Base-by-base conservation (phyloP, 2,113 vertebrate genomes). In the Reinhardtius hippoglossoides region DNA sequence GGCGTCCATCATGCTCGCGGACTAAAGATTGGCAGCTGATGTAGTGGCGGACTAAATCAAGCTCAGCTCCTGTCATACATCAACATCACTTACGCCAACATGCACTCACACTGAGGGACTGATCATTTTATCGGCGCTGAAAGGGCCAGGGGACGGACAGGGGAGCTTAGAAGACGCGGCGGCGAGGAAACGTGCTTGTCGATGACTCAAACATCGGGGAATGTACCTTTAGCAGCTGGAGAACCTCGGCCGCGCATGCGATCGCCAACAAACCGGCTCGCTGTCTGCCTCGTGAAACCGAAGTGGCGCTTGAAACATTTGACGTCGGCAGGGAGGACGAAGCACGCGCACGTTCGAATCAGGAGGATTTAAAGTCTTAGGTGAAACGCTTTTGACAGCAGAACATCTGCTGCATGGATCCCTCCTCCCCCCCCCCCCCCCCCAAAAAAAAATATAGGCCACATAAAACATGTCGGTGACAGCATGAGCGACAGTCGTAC, bases 41-140 rank as follows among this genome's bases (percentile, higher is more conserved):
- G 88, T 10, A 89, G 84, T 87, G 37, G 1, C 35, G 40, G 82
- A 89, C 77, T 92, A 86, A 91, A 93, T 93, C 78, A 91, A 93
- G 86, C 81, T 75, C 86, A 62, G 83, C 86, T 78, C 50, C 65
- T 56, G 76, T 71, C 89, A 91, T 90, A 85, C 78, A 91, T 93
- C 92, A 92, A 74, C 68, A 85, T 92, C 90, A 87, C 78, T 88
- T 81, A 88, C 67, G 50, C 76, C 56, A 46, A 87, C 85, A 76
- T 59, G 81, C 71, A 67, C 83, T 67, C 78, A 60, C 76, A 79
- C 81, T 52, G 82, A 82, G 74, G 48, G 71, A 50, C 21, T 69
- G 78, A 90, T 89, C 66, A 50, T 81, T 84, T 87, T 76, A 90
- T 75, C 65, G 13, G 55, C 74, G 35, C 27, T 66, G 76, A 74